Percentiles rank a stretch among this genome's conserved stretches.
Evolutionary conservation across 2,797 vertebrate species (phyloP).

Genomic region (Lagodon rhomboides): DNA sequence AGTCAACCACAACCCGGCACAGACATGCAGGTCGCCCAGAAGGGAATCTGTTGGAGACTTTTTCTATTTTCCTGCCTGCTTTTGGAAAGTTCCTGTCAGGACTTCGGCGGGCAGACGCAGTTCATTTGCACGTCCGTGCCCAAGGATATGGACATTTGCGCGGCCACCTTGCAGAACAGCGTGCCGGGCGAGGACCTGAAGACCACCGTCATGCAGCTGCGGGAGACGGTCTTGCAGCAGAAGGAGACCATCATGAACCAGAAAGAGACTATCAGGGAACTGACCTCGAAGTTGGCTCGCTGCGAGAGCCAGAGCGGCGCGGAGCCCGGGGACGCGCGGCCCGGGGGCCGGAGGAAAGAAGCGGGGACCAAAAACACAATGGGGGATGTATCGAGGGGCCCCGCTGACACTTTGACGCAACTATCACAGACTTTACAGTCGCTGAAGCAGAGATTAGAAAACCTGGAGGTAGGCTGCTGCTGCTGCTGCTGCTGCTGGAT

Average conservation of each 20-base stretch:
- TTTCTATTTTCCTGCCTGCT: constrained; percentile 85
- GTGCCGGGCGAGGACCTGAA: constrained; percentile 92
- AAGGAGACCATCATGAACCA: constrained; percentile 98
- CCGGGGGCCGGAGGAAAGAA: constrained; percentile 88
- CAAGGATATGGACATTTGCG: constrained; percentile 95
- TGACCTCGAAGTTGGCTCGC: constrained; percentile 94
- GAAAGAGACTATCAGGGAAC: constrained; percentile 95
- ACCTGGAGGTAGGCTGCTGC: constrained; percentile 90
- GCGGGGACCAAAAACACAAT: constrained; percentile 92
- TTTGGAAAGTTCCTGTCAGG: constrained; percentile 85
- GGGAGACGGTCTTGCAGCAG: constrained; percentile 96
- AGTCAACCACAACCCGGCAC: not conserved
- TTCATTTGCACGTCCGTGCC: constrained; percentile 99
- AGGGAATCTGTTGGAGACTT: constrained; percentile 85
- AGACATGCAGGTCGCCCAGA: constrained; percentile 77
- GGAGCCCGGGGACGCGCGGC: constrained; percentile 86
- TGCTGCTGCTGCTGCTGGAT: constrained; percentile 1
- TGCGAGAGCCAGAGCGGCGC: constrained; percentile 94
- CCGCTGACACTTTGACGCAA: constrained; percentile 94
- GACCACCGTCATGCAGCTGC: constrained; percentile 93
- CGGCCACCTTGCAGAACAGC: constrained; percentile 90
- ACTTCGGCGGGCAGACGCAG: constrained; percentile 91
- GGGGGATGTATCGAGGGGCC: constrained; percentile 94
- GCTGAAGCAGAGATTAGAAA: constrained; percentile 94
- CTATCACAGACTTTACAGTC: constrained; percentile 97